A percentile compares a stretch with the other conserved stretches of the same genome.
Conservation (phyloP, 2,888 invertebrate genomes). For the Trissolcus brochymenae region DNA sequence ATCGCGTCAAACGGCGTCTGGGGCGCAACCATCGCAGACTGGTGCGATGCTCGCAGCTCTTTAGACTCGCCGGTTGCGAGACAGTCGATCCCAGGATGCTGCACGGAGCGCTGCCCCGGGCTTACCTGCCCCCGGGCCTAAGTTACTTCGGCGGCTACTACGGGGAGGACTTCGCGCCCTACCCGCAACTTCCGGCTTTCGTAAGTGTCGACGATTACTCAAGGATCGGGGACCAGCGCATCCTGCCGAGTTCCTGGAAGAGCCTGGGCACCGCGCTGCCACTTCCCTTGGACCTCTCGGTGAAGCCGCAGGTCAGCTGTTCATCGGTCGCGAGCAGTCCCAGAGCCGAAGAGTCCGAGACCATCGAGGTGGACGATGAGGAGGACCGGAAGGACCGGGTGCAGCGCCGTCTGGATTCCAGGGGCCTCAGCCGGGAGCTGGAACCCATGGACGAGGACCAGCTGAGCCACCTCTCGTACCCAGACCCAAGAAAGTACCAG, state of each 20-base stretch:
- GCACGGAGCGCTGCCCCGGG: conserved; percentile 72
- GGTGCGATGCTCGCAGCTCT: conserved; percentile 16
- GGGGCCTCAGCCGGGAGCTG: conserved; percentile 48
- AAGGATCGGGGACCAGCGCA: conserved; percentile 46
- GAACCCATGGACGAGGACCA: conserved; percentile 34
- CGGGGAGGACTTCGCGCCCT: conserved; percentile 64
- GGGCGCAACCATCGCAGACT: conserved; percentile 66
- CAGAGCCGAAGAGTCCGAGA: conserved; percentile 61
- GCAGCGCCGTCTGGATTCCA: conserved; percentile 43
- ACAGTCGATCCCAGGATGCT: conserved; percentile 63
- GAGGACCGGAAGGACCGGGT: conserved; percentile 62
- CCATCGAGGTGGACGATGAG: conserved; percentile 68
- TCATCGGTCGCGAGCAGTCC: conserved; percentile 33
- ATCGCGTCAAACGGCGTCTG: conserved; percentile 72
- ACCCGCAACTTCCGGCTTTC: conserved; percentile 58
- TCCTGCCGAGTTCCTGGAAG: conserved; percentile 52
- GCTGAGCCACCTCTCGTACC: conserved; percentile 18
- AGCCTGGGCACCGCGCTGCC: conserved; percentile 69
- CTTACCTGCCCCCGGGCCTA: conserved; percentile 69
- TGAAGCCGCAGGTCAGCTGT: conserved; percentile 77
- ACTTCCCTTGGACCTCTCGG: conserved; percentile 84
- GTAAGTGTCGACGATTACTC: conserved; percentile 63
- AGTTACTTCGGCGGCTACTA: conserved; percentile 70
- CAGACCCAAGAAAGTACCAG: conserved; percentile 58
- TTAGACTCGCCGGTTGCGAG: conserved; percentile 5